These are phyloP conservation scores for Lacerta agilis DNA, from an alignment of 2,797 vertebrate genomes.

Conservation along the genomic window DNA sequence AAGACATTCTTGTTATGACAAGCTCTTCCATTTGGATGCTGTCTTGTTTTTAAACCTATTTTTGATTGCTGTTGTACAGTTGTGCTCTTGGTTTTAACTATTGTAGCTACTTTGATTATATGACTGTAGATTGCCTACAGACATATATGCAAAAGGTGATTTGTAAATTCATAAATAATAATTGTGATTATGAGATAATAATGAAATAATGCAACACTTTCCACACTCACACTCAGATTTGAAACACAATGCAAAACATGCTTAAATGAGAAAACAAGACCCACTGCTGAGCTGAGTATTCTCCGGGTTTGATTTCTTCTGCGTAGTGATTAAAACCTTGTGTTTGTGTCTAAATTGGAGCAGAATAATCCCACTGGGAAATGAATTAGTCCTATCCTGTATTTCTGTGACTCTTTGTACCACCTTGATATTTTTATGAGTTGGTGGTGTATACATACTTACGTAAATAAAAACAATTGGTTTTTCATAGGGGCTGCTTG, in stretches of 20 bases:
- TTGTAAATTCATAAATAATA: no score
- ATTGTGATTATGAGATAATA: no score
- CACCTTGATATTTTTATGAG: neutral
- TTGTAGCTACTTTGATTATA: no score
- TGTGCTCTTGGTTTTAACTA: no score
- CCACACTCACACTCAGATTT: neutral
- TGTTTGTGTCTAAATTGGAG: neutral
- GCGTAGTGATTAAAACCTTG: neutral
- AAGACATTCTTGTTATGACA: no score
- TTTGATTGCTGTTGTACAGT: no score
- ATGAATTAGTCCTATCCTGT: neutral
- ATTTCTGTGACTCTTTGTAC: neutral
- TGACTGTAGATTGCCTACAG: no score
- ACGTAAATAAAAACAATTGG: no score
- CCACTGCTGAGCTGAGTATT: neutral
- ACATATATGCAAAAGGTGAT: no score
- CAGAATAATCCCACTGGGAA: neutral
- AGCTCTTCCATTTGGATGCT: no score
- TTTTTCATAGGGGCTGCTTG: neutral
- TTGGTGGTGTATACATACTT: no score
- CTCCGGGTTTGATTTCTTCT: neutral
- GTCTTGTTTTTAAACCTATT: no score
- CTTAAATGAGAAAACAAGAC: neutral
- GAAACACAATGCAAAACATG: neutral
- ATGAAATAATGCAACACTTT: neutral